These are phyloP conservation scores for Myxocyprinus asiaticus DNA, from an alignment of 2,113 vertebrate genomes.

Conservation along the genomic window DNA sequence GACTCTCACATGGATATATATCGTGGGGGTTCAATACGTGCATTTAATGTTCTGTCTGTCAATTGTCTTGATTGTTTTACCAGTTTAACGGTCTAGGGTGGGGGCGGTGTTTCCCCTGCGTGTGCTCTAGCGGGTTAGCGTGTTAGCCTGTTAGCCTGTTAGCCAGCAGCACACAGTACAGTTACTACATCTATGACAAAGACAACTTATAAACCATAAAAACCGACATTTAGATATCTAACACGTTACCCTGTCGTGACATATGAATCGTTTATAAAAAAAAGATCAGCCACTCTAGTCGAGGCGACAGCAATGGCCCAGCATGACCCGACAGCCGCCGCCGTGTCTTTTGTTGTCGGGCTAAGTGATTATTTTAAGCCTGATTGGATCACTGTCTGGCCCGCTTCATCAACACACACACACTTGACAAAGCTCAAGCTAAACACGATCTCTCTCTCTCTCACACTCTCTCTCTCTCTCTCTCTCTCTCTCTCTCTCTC, in stretches of 20 bases:
- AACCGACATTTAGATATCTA: too few species aligned
- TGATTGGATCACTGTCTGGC: neutral
- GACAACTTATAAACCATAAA: too few species aligned
- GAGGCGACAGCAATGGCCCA: neutral
- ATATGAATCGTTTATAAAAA: too few species aligned
- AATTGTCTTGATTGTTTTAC: neutral
- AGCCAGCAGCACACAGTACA: too few species aligned
- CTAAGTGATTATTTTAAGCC: conserved; percentile 33
- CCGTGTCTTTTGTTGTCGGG: conserved; percentile 29
- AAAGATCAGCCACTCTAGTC: too few species aligned
- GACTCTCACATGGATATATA: neutral
- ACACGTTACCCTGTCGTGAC: too few species aligned
- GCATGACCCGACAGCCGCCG: neutral
- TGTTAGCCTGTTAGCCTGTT: conserved; percentile 22
- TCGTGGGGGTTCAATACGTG: too few species aligned
- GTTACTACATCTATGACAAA: too few species aligned
- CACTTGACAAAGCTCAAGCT: too few species aligned
- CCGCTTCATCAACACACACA: neutral
- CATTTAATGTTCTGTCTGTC: neutral
- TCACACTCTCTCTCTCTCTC: too few species aligned
- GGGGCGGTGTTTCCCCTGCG: conserved; percentile 41
- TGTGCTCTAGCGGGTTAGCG: conserved; percentile 17
- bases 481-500: too few species aligned
- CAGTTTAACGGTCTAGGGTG: conserved; percentile 46
- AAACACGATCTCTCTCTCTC: too few species aligned